Conservation (phyloP, 1,140 invertebrate genomes). For the Drosophila pachea region DNA sequence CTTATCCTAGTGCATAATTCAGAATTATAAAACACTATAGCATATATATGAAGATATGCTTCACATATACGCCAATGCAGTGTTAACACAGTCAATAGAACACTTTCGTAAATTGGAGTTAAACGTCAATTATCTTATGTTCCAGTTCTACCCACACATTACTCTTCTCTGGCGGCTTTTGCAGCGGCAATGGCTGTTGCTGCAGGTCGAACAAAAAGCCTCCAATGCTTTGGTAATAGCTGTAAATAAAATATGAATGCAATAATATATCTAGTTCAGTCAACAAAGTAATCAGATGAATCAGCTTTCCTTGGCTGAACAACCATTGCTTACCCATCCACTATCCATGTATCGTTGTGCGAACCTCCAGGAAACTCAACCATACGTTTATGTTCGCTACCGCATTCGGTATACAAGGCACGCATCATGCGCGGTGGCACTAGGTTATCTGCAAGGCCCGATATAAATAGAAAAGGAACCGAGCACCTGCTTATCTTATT, state of each 20-base stretch:
- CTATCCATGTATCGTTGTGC: conserved; percentile 93
- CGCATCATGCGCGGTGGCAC: conserved; percentile 92
- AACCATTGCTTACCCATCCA: conserved; percentile 60
- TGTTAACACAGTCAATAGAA: conserved; percentile 74
- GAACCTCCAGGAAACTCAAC: conserved; percentile 86
- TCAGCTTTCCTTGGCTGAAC: too few relatives aligned
- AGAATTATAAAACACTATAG: conserved; percentile 40
- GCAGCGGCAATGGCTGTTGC: conserved; percentile 59
- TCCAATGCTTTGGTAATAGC: conserved; percentile 82
- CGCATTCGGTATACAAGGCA: conserved; percentile 85
- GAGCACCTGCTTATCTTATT: conserved; percentile 84
- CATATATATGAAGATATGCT: conserved; percentile 24
- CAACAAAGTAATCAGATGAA: neutral
- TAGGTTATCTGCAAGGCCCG: conserved; percentile 89
- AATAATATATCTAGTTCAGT: neutral
- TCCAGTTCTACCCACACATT: conserved; percentile 72
- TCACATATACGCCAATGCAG: conserved; percentile 59
- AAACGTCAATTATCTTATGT: conserved; percentile 73
- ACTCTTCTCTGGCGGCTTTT: conserved; percentile 72
- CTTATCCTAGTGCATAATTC: conserved; percentile 35
- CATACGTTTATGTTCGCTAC: conserved; percentile 85
- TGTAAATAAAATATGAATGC: conserved; percentile 59
- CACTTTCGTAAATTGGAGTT: conserved; percentile 49
- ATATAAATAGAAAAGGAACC: conserved; percentile 88
- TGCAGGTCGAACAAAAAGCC: conserved; percentile 81